Base-by-base conservation (phyloP, 2,113 vertebrate species). In the Vulpes lagopus region DNA sequence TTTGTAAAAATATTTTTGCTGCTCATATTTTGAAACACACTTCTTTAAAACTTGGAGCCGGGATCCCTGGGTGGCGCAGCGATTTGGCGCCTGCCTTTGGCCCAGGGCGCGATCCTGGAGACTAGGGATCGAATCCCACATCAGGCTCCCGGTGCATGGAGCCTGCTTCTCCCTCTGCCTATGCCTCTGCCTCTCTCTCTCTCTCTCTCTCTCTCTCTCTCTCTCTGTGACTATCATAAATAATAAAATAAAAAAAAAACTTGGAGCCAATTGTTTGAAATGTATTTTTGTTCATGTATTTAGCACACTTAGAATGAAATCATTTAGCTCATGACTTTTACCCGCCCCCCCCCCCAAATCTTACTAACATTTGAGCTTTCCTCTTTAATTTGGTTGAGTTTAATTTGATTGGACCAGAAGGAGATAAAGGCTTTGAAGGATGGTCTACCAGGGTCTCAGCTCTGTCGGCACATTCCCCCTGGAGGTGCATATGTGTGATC, bases 381-480 rank as follows among this genome's bases (percentile, higher is more conserved):
- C 12, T 74, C 35, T 32, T 49, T 76, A 35, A 86, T 59, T 73
- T 81, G 65, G 11, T 38, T 73, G 71, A 51, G 30, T 57, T 85
- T 30, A 65, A 74, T 53, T 30, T 35, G 60, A 71, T 25, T 65
- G 60, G 19, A 59, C 35, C 14, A 93, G 81, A 67, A 82, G 25
- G 93, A 59, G 30, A 20, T 4, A 11, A 43, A 67, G 25, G 14
- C 51, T 30, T 35, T 5, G 3, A 49, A 38, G 32, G 6, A 19
- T 1, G 8, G 9, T 11, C 49, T 53, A 2, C 20, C 12, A 3
- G 9, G 25, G 11, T 3, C 22, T 53, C 12, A 1, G 53, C 12
- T 49, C 43, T 53, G 16, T 32, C 3, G 43, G 25, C 49, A 51
- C 14, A 4, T 27, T 32, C 14, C 22, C 11, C 32, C 8, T 3